A percentile compares a stretch with the other conserved stretches of the same genome.
These are phyloP conservation scores for Babyrousa celebensis DNA, from an alignment of 2,797 vertebrate species.

Conservation along the genomic window DNA sequence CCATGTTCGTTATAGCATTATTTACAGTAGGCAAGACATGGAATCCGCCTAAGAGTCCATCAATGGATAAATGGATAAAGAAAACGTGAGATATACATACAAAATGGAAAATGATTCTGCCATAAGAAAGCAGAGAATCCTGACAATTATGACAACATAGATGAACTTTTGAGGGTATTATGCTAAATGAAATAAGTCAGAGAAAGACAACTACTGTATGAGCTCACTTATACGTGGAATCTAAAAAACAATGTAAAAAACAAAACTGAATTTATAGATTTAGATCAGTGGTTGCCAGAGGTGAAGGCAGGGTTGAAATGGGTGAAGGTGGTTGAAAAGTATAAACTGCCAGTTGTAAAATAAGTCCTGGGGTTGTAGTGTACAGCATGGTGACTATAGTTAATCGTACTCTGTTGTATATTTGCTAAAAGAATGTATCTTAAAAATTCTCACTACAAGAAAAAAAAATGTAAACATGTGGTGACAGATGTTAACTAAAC, in stretches of 20 bases:
- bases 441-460: too few species aligned
- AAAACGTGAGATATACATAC: background rate
- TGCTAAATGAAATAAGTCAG: background rate
- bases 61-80: background rate
- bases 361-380: too few species aligned
- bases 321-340: too few species aligned
- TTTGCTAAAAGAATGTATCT: too few species aligned
- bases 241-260: background rate
- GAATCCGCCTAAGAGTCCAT: background rate
- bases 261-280: background rate
- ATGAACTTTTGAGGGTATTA: background rate
- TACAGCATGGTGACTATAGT: too few species aligned
- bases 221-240: background rate
- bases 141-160: background rate
- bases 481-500: background rate
- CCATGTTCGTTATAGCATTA: background rate
- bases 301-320: too few species aligned
- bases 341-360: too few species aligned
- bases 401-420: too few species aligned
- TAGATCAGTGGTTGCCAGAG: background rate
- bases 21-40: background rate
- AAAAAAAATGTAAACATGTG: too few species aligned
- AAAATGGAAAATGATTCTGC: background rate
- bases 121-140: background rate
- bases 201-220: background rate